Conservation (phyloP, 2,888 invertebrate genomes). For the Entomobrya multifasciata region DNA sequence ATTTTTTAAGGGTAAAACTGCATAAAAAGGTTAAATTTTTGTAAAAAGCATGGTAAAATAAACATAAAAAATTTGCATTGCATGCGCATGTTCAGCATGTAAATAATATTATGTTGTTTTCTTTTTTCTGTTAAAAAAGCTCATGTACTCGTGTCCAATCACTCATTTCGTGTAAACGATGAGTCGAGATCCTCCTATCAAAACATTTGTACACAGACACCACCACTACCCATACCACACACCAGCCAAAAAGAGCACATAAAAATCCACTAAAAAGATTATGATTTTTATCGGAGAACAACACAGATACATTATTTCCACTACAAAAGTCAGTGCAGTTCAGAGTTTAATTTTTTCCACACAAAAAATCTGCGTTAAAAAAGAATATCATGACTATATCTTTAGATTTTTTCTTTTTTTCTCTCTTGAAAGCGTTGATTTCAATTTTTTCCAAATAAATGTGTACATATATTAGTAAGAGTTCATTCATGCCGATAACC, state of each 20-base stretch:
- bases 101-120: constrained; percentile 15
- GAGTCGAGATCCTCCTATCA: constrained; percentile 70
- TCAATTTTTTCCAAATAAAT: constrained; percentile 53
- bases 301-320: constrained; percentile 35
- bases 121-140: no score
- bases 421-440: constrained; percentile 49
- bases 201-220: constrained; percentile 52
- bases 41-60: no score
- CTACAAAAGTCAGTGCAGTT: constrained; percentile 19
- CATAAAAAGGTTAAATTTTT: constrained; percentile 14
- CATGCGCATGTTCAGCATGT: not conserved
- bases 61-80: not conserved
- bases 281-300: constrained; percentile 53
- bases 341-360: constrained; percentile 53
- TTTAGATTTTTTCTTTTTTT: not conserved
- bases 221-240: no score
- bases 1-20: constrained; percentile 6
- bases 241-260: not conserved
- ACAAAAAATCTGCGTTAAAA: constrained; percentile 15
- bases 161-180: constrained; percentile 69
- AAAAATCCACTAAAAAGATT: not conserved
- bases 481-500: constrained; percentile 33
- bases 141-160: constrained; percentile 70
- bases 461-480: no score
- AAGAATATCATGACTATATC: not conserved